Conservation (phyloP, 2,888 invertebrate genomes). For the Melipona beecheii region DNA sequence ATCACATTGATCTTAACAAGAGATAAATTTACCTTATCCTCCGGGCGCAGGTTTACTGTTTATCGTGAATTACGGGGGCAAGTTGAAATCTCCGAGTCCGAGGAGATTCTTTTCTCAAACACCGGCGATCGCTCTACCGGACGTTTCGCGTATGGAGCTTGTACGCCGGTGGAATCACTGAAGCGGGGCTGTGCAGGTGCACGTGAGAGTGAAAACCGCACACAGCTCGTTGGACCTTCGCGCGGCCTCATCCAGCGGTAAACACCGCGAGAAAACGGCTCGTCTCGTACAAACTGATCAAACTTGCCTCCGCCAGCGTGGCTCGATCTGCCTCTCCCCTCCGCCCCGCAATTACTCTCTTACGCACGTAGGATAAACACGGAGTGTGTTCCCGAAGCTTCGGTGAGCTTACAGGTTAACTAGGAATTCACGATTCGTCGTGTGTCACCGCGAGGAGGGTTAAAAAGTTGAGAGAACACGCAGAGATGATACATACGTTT, state of each 20-base stretch:
- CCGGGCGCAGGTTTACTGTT: neutral
- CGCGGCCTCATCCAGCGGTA: conserved; percentile 25
- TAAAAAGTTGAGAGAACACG: too few species aligned
- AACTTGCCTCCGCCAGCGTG: neutral
- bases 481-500: too few species aligned
- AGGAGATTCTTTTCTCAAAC: neutral
- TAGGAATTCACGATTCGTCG: too few species aligned
- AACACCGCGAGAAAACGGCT: conserved; percentile 37
- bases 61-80: neutral
- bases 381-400: conserved; percentile 7
- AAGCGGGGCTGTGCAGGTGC: neutral
- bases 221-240: conserved; percentile 20
- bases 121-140: conserved; percentile 3
- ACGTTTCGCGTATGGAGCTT: neutral
- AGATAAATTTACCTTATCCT: neutral
- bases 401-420: neutral
- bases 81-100: neutral
- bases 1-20: neutral
- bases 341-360: conserved; percentile 35
- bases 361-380: conserved; percentile 38
- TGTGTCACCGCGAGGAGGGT: too few species aligned
- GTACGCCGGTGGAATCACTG: neutral
- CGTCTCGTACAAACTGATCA: conserved; percentile 46
- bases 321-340: neutral
- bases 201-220: conserved; percentile 25